Conservation (phyloP, 2,888 invertebrate species). For the Silvanus unidentatus region DNA sequence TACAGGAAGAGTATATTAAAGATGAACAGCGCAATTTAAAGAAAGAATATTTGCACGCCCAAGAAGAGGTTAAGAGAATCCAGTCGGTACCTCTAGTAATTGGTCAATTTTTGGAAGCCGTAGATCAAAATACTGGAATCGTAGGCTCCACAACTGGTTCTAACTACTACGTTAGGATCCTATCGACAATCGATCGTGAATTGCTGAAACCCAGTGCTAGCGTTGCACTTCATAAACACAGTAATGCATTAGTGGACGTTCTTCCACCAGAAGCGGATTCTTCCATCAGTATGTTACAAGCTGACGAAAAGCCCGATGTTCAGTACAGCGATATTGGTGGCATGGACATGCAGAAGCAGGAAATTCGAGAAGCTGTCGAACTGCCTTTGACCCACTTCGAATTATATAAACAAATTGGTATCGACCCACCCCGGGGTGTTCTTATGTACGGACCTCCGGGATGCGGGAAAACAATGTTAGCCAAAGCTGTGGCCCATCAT, state of each 20-base stretch:
- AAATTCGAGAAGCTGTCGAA: constrained; percentile 97
- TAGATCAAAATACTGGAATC: constrained; percentile 98
- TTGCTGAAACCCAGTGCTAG: constrained; percentile 96
- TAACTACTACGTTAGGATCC: constrained; percentile 96
- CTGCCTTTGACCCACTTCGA: constrained; percentile 97
- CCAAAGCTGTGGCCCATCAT: constrained; percentile 97
- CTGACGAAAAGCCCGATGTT: constrained; percentile 98
- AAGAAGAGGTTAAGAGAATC: constrained; percentile 96
- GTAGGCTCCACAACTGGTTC: constrained; percentile 99
- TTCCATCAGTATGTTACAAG: constrained; percentile 94
- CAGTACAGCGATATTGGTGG: constrained; percentile 97
- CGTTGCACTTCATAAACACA: constrained; percentile 97
- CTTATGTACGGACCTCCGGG: constrained; percentile 99
- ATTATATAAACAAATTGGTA: constrained; percentile 96
- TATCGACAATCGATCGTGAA: constrained; percentile 97
- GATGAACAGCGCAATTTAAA: constrained; percentile 98
- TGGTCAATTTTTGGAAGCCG: constrained; percentile 98
- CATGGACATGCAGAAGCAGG: constrained; percentile 99
- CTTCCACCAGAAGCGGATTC: constrained; percentile 98
- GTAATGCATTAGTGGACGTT: constrained; percentile 99
- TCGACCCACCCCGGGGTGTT: constrained; percentile 87
- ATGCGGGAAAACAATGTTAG: constrained; percentile 99
- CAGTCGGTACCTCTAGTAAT: constrained; percentile 98
- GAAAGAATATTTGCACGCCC: constrained; percentile 97
- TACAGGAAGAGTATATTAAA: constrained; percentile 99